These are phyloP conservation scores for Pimephales promelas DNA, from an alignment of 2,113 vertebrate species.

Conservation along the genomic window DNA sequence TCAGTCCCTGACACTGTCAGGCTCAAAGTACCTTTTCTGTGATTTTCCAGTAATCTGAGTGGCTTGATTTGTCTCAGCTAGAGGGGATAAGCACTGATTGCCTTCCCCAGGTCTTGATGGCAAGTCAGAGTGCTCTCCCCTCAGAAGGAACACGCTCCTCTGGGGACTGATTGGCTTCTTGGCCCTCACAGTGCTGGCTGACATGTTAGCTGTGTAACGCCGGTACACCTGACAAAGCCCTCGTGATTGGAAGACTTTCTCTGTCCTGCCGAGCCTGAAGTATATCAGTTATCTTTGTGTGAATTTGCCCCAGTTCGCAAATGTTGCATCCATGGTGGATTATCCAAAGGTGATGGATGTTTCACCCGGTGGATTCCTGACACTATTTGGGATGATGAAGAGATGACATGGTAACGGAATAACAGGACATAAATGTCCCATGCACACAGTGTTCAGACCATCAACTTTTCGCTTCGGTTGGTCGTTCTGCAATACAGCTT, in stretches of 20 bases:
- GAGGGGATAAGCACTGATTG: slow-evolving; percentile 73
- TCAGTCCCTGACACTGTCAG: slow-evolving; percentile 46
- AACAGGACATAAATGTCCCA: background rate
- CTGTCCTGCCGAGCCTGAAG: slow-evolving; percentile 34
- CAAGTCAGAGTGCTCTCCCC: slow-evolving; percentile 64
- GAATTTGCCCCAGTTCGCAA: slow-evolving; percentile 26
- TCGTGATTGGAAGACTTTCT: slow-evolving; percentile 69
- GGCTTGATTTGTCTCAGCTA: slow-evolving; percentile 69
- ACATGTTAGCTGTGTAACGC: slow-evolving; percentile 70
- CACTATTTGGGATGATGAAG: slow-evolving; percentile 30
- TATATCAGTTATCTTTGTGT: slow-evolving; percentile 27
- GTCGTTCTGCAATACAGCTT: background rate
- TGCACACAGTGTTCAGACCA: no score
- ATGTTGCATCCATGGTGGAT: background rate
- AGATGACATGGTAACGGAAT: background rate
- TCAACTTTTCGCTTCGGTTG: background rate
- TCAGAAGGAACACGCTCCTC: slow-evolving; percentile 62
- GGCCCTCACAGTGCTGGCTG: slow-evolving; percentile 65
- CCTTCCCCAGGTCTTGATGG: slow-evolving; percentile 63
- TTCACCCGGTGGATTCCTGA: background rate
- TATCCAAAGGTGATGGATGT: slow-evolving; percentile 32
- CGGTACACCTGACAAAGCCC: slow-evolving; percentile 65
- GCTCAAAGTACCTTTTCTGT: slow-evolving; percentile 55
- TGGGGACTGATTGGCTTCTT: slow-evolving; percentile 74
- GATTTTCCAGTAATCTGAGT: slow-evolving; percentile 56